Base-by-base conservation (phyloP, 2,888 invertebrate species). In the Horisme vitalbata region DNA sequence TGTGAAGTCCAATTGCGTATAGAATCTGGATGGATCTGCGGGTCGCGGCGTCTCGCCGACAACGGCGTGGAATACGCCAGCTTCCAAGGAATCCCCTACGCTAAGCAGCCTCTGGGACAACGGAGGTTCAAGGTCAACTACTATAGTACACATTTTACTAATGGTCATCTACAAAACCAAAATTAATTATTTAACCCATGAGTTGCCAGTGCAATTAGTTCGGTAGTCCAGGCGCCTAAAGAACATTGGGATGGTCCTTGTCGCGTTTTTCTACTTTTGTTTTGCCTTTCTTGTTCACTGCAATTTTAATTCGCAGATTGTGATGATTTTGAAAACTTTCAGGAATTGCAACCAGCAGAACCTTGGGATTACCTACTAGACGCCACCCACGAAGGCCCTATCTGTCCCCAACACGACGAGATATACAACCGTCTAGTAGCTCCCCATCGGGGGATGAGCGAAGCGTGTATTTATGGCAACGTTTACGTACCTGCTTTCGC, bases 371-470 rank as follows among this genome's bases (percentile, higher is more conserved):
- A 82, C 0, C 72, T 82, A 0, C 78, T 84, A 48, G 83, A 91
- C 52, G 93, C 93, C 3, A 35, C 39, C 1, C 75, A 83, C 10
- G 91, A 91, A 53, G 75, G 90, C 0, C 78, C 88, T 0, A 83
- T 88, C 6, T 93, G 92, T 55, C 87, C 89, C 0, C 92, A 92
- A 58, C 62, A 74, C 7, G 79, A 83, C 39, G 57, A 71, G 7
- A 4, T 55, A 4, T 61, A 54, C 34, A 50, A 48, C 21, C 23
- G 30, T 9, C 18, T 63, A n/a, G 41, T 51, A n/a, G 6, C 43
- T 3, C 49, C 53, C n/a, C 20, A 41, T 7, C 52, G 28, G 7
- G 47, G 49, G n/a, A 53, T 55, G 47, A 57, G 56, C 48, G 64
- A 66, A 33, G 60, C 51, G 13, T 66, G 65, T 37, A 45, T 61